phyloP scores from a whole-genome alignment of 1,140 invertebrate species.

The Ctenoplectra terminalis region DNA sequence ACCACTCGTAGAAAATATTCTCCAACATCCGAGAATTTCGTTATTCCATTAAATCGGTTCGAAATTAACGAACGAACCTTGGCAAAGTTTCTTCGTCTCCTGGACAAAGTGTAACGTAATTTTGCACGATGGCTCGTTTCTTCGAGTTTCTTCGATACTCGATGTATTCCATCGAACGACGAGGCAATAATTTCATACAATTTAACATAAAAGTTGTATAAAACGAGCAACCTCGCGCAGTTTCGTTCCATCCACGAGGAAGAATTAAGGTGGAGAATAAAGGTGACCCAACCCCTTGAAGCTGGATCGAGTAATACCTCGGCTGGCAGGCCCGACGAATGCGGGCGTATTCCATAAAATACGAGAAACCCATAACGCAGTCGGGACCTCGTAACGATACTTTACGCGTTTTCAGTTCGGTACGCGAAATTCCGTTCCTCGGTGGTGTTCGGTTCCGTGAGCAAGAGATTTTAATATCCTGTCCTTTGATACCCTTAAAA shows the following conservation, averaged over 20 bases:
- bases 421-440: constrained; percentile 30
- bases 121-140: too few species aligned
- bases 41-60: not conserved
- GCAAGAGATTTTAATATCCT: constrained; percentile 71
- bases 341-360: constrained; percentile 44
- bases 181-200: not conserved
- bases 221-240: not conserved
- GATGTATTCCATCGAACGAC: not conserved
- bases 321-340: constrained; percentile 9
- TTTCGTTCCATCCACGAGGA: not conserved
- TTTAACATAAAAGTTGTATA: not conserved
- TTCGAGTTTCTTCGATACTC: too few species aligned
- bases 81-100: not conserved
- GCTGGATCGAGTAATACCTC: constrained; percentile 25
- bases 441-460: constrained; percentile 1
- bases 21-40: not conserved
- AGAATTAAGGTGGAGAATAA: constrained; percentile 19
- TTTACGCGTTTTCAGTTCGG: constrained; percentile 29
- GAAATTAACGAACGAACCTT: not conserved
- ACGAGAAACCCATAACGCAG: not conserved
- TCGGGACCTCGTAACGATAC: constrained; percentile 51
- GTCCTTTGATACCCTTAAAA: constrained; percentile 69
- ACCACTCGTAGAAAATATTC: not conserved
- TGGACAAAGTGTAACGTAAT: not conserved
- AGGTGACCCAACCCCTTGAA: not conserved